These are phyloP conservation scores for Linhomoeus sp. DNA, from an alignment of 2,888 invertebrate genomes.

Conservation along the genomic window DNA sequence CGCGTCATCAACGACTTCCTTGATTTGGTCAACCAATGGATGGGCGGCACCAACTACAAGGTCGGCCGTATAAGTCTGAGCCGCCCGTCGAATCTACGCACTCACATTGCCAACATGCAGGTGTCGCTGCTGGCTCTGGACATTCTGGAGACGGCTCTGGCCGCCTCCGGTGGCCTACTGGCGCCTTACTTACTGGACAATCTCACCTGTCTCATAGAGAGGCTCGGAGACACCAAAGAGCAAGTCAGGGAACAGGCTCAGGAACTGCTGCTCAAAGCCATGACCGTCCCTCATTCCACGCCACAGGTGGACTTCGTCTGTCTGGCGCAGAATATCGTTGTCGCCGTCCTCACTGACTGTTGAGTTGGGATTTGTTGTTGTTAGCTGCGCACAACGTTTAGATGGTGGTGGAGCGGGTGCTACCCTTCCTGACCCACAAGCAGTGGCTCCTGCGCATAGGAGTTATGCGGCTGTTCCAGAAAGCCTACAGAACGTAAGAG, in stretches of 20 bases:
- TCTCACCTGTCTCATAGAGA: slow-evolving; percentile 7
- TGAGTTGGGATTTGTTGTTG: too few species aligned
- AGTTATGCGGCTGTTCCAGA: slow-evolving; percentile 56
- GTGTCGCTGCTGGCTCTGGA: slow-evolving; percentile 10
- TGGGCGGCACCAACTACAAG: slow-evolving; percentile 10
- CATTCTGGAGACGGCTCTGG: slow-evolving; percentile 7
- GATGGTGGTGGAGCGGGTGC: slow-evolving; percentile 47
- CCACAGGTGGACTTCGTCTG: slow-evolving; percentile 8
- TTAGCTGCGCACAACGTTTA: too few species aligned
- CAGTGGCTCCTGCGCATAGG: slow-evolving; percentile 80
- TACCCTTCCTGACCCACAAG: slow-evolving; percentile 57
- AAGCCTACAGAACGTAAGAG: slow-evolving; percentile 57
- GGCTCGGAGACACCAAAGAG: slow-evolving; percentile 9
- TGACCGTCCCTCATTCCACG: slow-evolving; percentile 4
- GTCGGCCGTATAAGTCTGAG: slow-evolving; percentile 1
- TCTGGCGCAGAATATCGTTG: too few species aligned
- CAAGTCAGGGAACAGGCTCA: slow-evolving; percentile 5
- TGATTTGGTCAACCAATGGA: slow-evolving; percentile 9
- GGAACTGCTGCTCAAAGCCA: slow-evolving; percentile 5
- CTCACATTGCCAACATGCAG: too few species aligned
- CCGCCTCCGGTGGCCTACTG: slow-evolving; percentile 8
- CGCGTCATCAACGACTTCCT: slow-evolving; percentile 8
- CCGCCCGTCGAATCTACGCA: too few species aligned
- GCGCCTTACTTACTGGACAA: slow-evolving; percentile 8
- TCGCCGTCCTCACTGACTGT: too few species aligned